Base-by-base conservation (phyloP, 2,888 invertebrate species). In the Volucella zonaria region DNA sequence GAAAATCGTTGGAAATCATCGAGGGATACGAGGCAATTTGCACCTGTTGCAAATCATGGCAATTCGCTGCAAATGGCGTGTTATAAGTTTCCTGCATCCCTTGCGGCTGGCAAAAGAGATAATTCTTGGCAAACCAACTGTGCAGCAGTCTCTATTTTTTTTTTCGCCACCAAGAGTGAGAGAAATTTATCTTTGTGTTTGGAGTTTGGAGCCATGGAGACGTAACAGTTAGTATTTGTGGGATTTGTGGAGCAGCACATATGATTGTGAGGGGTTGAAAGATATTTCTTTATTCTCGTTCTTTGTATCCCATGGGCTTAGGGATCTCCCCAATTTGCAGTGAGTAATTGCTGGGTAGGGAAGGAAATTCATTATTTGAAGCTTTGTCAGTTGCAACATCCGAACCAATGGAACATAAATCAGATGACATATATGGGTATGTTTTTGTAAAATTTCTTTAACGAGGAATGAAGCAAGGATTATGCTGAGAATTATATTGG, bases 31-130 rank as follows among this genome's bases (percentile, higher is more conserved):
- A 18, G 23, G 52, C 51, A 54, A 67, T 67, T 31, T 49, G 42
- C 66, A 67, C 66, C 66, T 67, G 66, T 67, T 67, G 66, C 52
- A 52, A 52, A 52, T 67, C 66, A 52, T 43, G 9, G 66, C 31
- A 52, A 52, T 54, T 43, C 15, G 8, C 31, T 52, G 52, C 38
- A 49, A 66, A 51, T 49, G 66, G 42, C 11, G 6, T 14, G 52
- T 18, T 67, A 52, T 66, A 51, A 14, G 40, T 52, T 51, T 23
- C 9, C 23, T 51, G 64, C 40, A 64, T 51, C 47, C 40, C 58
- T 40, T 12, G 61, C 23, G 64, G 40, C 56, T 0, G 9, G n/a
- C 1, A 9, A 38, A 56, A 40, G 14, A 38, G n/a, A 14, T 10
- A 14, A 38, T 38, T 56, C 3, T n/a, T 8, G n/a, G 2, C 58